Percentiles rank a stretch among this genome's conserved stretches.
Evolutionary conservation across 1,140 invertebrate species (phyloP).

Genomic region (Ips nitidus): DNA sequence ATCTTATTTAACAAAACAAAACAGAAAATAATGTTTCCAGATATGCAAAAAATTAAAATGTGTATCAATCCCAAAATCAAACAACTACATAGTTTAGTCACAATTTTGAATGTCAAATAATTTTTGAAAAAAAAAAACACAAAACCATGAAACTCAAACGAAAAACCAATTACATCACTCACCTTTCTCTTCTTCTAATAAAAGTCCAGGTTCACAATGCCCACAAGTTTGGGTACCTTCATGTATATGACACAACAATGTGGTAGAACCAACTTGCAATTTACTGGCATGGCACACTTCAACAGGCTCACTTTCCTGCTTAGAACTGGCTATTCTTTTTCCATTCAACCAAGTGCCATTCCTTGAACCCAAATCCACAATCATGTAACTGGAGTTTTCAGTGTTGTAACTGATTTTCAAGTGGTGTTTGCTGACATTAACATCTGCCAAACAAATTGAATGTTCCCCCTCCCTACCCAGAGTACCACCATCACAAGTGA

Average conservation of each 20-base stretch:
- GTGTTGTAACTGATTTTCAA: slow-evolving; percentile 70
- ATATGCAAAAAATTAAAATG: no score
- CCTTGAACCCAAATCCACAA: slow-evolving; percentile 80
- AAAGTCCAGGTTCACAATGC: slow-evolving; percentile 83
- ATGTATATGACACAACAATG: slow-evolving; percentile 85
- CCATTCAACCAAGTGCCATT: slow-evolving; percentile 87
- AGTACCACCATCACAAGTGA: slow-evolving; percentile 83
- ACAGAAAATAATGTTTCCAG: no score
- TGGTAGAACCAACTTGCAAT: slow-evolving; percentile 70
- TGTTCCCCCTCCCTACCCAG: slow-evolving; percentile 82
- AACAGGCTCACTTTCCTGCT: slow-evolving; percentile 65
- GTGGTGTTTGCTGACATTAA: slow-evolving; percentile 76
- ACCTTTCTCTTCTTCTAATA: slow-evolving; percentile 48
- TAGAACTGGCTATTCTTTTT: slow-evolving; percentile 68
- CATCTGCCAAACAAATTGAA: slow-evolving; percentile 74
- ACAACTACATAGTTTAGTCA: no score
- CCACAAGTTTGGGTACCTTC: slow-evolving; percentile 81
- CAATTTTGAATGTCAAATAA: neutral
- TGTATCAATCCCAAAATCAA: no score
- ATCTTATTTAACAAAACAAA: no score
- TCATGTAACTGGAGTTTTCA: slow-evolving; percentile 63
- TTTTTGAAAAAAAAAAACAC: neutral
- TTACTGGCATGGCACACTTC: slow-evolving; percentile 75
- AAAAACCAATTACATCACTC: neutral
- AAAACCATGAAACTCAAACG: neutral